These are phyloP conservation scores for Saguinus midas DNA, from an alignment of 2,113 vertebrate species.

Conservation along the genomic window DNA sequence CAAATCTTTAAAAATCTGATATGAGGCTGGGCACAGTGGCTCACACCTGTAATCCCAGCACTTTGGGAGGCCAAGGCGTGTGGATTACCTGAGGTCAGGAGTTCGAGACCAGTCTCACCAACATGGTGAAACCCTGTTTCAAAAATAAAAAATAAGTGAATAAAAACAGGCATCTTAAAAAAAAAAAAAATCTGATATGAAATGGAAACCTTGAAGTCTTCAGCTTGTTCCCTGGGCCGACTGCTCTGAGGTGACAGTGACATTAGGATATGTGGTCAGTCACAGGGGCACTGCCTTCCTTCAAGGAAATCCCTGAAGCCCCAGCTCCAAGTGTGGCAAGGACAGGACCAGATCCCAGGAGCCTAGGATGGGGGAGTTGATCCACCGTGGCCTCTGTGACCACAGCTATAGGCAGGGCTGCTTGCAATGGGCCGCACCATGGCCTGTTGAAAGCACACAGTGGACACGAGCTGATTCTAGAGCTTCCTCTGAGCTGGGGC, in stretches of 20 bases:
- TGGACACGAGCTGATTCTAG: neutral
- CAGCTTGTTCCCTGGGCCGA: neutral
- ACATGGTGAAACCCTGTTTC: too few species aligned
- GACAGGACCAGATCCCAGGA: neutral
- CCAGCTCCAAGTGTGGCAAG: neutral
- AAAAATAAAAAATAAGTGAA: too few species aligned
- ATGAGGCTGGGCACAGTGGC: neutral
- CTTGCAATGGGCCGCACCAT: neutral
- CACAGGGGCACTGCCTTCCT: neutral
- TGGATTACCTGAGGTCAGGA: too few species aligned
- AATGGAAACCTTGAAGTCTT: neutral
- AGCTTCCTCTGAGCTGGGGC: neutral
- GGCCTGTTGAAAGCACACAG: neutral
- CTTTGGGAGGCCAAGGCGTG: too few species aligned
- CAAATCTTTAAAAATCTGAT: too few species aligned
- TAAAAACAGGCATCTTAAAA: too few species aligned
- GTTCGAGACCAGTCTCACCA: too few species aligned
- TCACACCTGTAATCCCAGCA: too few species aligned
- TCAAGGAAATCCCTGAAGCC: neutral
- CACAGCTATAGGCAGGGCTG: neutral
- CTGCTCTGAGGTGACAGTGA: neutral
- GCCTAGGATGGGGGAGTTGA: neutral
- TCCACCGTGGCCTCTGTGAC: accelerated
- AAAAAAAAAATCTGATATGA: neutral
- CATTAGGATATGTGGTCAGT: neutral